These are phyloP conservation scores for Chauna torquata DNA, from an alignment of 2,113 vertebrate species.

Conservation along the genomic window DNA sequence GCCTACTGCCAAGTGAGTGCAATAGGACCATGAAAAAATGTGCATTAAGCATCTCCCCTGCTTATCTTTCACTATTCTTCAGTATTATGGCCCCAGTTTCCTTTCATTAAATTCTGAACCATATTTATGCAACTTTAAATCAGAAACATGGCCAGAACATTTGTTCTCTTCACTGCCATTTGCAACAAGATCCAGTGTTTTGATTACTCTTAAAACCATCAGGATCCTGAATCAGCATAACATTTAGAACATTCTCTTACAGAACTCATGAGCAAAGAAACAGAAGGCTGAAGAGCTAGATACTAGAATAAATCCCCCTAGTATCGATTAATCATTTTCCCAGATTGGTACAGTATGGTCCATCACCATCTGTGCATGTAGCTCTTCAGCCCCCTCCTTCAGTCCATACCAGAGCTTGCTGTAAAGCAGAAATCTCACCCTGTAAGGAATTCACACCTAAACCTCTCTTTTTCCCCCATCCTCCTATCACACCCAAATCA, in stretches of 20 bases:
- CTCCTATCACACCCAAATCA: neutral
- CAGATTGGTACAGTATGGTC: slow-evolving; percentile 17
- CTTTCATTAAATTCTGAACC: neutral
- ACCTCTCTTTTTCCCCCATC: too few relatives aligned
- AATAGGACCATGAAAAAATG: neutral
- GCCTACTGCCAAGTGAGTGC: neutral
- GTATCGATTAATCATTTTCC: slow-evolving; percentile 62
- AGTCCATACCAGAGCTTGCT: neutral
- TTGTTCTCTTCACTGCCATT: slow-evolving; percentile 43
- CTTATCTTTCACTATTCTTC: neutral
- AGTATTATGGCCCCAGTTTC: neutral
- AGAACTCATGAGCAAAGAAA: slow-evolving; percentile 21
- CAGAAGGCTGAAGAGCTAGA: slow-evolving; percentile 47
- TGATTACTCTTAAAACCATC: neutral
- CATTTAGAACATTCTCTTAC: slow-evolving; percentile 37
- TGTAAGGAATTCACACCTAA: neutral
- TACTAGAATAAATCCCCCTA: slow-evolving; percentile 18
- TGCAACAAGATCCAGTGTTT: neutral
- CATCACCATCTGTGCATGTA: slow-evolving; percentile 25
- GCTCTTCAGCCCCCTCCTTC: slow-evolving; percentile 15
- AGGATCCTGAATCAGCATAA: slow-evolving; percentile 31
- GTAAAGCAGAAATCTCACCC: neutral
- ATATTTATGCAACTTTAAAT: neutral
- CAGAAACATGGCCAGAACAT: neutral
- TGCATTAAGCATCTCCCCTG: neutral